Evolutionary conservation across 2,797 vertebrate genomes (phyloP), one percentile per base, ranked within the genome.

Genomic region (Sandelia bainsii): DNA sequence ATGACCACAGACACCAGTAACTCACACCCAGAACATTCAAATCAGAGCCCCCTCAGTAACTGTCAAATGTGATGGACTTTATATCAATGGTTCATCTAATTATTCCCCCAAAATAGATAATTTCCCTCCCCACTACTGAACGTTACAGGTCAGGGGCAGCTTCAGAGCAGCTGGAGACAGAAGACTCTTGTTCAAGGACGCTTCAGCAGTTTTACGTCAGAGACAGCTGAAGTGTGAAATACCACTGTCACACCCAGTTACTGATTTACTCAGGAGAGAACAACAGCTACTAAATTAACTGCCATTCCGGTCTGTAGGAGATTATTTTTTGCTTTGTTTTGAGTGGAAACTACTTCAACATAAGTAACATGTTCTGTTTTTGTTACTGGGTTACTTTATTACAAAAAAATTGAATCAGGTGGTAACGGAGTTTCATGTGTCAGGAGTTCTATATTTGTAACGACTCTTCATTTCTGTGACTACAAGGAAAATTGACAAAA

Each of bases 81-180:
- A 50, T 20, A 34, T 79, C 10, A 56, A 59, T 60, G 52, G 57
- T 45, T 54, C 40, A 20, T 66, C 62, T 37, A 34, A 57, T 63
- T 72, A 16, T 42, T 6, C 16, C 16, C 11, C 14, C 25, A 62
- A 67, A 72, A 65, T 39, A 72, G 39, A 40, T 27, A n/a, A 22
- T 12, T 50, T 14, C 22, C 34, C 40, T 62, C 67, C 42, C 27
- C 44, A n/a, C 32, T 19, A 37, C 71, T 32, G 42, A 19, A 62
- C 1, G 1, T 69, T 37, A 72, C 46, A 70, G 71, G 65, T 75
- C 74, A 74, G 39, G 67, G 62, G 8, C 40, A 25, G 9, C 32
- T 11, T 23, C 57, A 59, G 60, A 69, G 59, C 48, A 74, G 79
- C 63, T 54, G 52, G 42, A 74, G 19, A 71, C 23, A 40, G 62